phyloP scores from a whole-genome alignment of 2,888 invertebrate genomes.

The Cremastobaeus sp. region DNA sequence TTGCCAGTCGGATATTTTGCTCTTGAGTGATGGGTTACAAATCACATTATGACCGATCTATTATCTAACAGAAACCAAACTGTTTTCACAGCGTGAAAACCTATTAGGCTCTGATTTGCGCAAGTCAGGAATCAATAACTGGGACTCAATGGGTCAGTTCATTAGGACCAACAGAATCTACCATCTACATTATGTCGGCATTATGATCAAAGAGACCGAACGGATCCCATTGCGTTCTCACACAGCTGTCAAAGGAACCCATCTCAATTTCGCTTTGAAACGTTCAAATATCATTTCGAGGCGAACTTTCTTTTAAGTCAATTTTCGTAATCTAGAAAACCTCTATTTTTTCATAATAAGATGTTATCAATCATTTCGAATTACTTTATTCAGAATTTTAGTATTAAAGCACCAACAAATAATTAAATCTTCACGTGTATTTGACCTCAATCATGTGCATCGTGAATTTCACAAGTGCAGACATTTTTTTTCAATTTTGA shows the following conservation, averaged over 20 bases:
- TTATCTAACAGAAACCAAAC: conserved; percentile 45
- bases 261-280: conserved; percentile 42
- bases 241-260: conserved; percentile 50
- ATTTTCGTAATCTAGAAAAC: too few relatives aligned
- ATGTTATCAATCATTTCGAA: too few relatives aligned
- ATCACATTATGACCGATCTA: conserved; percentile 42
- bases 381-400: too few relatives aligned
- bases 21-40: conserved; percentile 47
- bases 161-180: conserved; percentile 48
- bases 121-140: conserved; percentile 49
- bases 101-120: conserved; percentile 43
- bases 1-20: conserved; percentile 31
- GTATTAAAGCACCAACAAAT: too few relatives aligned
- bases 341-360: too few relatives aligned
- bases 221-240: conserved; percentile 15
- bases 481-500: too few relatives aligned
- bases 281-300: conserved; percentile 2
- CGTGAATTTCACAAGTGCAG: too few relatives aligned
- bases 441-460: too few relatives aligned
- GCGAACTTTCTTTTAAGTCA: neutral
- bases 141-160: conserved; percentile 29
- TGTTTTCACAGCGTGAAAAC: conserved; percentile 50
- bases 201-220: conserved; percentile 50
- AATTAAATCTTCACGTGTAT: too few relatives aligned
- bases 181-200: conserved; percentile 35